Percentiles rank a stretch among this genome's conserved stretches.
Conservation (phyloP, 2,797 vertebrate species). For the Setipinna tenuifilis region DNA sequence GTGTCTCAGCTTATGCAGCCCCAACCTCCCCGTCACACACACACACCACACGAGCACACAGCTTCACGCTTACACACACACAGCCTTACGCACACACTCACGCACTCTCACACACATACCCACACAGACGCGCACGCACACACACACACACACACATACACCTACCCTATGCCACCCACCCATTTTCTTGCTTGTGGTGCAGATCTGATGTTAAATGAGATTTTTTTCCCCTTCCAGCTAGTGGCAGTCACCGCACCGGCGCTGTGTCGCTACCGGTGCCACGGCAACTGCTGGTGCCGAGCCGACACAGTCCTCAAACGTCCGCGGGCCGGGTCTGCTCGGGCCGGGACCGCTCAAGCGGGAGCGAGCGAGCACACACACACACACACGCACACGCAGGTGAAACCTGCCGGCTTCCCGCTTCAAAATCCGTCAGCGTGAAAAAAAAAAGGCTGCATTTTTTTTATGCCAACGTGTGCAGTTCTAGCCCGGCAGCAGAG, state of each 20-base stretch:
- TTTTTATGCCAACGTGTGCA: constrained; percentile 44
- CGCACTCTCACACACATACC: background rate
- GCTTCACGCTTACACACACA: constrained; percentile 1
- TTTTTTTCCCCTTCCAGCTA: constrained; percentile 29
- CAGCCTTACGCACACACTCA: background rate
- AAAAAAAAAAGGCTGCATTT: constrained; percentile 10
- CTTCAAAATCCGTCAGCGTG: constrained; percentile 27
- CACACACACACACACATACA: background rate
- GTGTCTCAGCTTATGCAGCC: constrained; percentile 1
- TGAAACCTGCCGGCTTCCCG: constrained; percentile 30
- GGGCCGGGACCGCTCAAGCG: too few relatives aligned
- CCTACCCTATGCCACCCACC: background rate
- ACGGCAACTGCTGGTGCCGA: background rate
- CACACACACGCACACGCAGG: background rate
- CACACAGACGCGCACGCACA: background rate
- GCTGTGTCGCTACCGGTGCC: background rate
- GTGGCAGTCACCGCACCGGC: background rate
- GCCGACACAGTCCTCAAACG: background rate
- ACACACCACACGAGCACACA: background rate
- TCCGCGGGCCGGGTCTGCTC: background rate
- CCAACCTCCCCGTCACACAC: background rate
- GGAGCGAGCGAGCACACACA: background rate
- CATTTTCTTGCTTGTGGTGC: constrained; percentile 72
- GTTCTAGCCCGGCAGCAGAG: background rate
- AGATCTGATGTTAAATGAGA: constrained; percentile 68